Percentiles rank a stretch among this genome's conserved stretches.
Conservation (phyloP, 2,797 vertebrate species). For the Gallinago nigripennis region DNA sequence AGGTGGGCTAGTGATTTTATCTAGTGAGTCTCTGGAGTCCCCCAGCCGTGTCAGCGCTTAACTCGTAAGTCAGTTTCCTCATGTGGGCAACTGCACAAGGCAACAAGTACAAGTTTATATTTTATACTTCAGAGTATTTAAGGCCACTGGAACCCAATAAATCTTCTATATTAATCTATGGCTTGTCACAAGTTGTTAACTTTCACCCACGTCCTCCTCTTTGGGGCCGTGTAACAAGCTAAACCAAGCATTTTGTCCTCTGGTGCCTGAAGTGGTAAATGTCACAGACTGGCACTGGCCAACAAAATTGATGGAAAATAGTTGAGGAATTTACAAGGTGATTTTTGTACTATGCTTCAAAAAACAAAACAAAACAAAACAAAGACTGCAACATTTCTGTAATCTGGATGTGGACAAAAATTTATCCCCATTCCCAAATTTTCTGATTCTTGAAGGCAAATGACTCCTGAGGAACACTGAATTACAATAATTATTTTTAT, state of each 20-base stretch:
- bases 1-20: neutral
- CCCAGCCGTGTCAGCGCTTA: neutral
- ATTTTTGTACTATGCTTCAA: neutral
- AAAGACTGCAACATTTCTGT: rapidly evolving
- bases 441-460: neutral
- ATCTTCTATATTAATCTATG: neutral
- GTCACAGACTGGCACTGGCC: neutral
- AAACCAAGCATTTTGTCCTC: neutral
- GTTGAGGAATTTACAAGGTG: neutral
- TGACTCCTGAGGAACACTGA: neutral
- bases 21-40: neutral
- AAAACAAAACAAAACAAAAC: neutral
- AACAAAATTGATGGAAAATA: neutral
- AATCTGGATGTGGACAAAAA: neutral
- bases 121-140: neutral
- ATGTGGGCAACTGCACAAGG: neutral
- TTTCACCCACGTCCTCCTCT: neutral
- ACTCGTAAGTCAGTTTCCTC: neutral
- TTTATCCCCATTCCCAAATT: neutral
- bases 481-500: neutral
- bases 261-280: neutral
- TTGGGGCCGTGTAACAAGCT: neutral
- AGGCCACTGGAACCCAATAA: neutral
- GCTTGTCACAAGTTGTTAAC: neutral
- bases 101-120: neutral